phyloP scores from a whole-genome alignment of 2,113 vertebrate species.

The Silurus glanis region DNA sequence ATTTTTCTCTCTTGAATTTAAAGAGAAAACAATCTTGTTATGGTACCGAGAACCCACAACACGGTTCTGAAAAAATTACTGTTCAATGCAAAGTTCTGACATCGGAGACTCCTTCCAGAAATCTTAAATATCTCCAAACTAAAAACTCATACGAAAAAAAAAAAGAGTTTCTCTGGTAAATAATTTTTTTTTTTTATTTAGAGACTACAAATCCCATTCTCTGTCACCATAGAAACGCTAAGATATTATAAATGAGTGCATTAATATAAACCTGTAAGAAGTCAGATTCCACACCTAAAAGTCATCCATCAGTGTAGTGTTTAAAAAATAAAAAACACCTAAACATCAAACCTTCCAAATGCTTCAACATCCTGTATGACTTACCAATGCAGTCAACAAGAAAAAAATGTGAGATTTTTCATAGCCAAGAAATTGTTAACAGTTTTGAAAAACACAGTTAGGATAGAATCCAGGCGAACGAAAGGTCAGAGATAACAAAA shows the following conservation, averaged over 20 bases:
- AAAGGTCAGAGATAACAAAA: conserved; percentile 32
- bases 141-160: not conserved
- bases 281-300: not conserved
- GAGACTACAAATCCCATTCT: not conserved
- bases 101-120: not conserved
- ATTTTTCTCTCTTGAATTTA: not conserved
- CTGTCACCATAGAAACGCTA: not conserved
- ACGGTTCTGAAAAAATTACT: not conserved
- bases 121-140: not conserved
- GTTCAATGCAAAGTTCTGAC: not conserved
- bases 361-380: not conserved
- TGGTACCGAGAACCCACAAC: not conserved
- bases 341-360: not conserved
- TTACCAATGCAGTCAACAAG: not conserved
- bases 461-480: not conserved
- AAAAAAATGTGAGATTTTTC: not conserved
- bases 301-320: not conserved
- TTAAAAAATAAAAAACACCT: not conserved
- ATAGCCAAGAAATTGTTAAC: conserved; percentile 14
- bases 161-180: not conserved
- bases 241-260: not conserved
- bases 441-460: conserved; percentile 21
- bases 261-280: not conserved
- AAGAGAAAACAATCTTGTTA: not conserved
- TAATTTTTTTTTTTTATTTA: too few species aligned